Evolutionary conservation across 2,113 vertebrate species (phyloP).

Genomic region (Labeo rohita): DNA sequence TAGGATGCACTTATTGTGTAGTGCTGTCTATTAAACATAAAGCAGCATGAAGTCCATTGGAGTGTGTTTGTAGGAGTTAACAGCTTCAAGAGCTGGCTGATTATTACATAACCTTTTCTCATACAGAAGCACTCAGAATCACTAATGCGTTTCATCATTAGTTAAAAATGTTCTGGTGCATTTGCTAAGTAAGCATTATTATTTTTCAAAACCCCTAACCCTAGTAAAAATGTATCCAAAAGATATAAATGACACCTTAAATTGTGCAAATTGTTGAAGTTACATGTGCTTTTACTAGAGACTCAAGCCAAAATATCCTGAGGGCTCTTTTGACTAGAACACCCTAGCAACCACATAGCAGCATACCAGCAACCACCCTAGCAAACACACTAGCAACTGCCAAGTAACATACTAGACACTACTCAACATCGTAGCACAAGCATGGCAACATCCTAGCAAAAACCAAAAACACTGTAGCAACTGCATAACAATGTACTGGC

Average conservation of each 20-base stretch:
- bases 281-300: background rate
- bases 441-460: too few species aligned
- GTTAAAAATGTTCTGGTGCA: conserved; percentile 13
- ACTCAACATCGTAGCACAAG: too few species aligned
- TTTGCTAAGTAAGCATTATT: background rate
- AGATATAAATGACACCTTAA: background rate
- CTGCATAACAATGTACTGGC: too few species aligned
- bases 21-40: conserved; percentile 9
- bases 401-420: too few species aligned
- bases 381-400: too few species aligned
- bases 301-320: background rate
- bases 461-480: too few species aligned
- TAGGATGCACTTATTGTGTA: conserved; percentile 53
- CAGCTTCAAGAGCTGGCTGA: conserved; percentile 22
- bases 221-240: background rate
- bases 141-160: conserved; percentile 37
- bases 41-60: background rate
- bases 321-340: background rate
- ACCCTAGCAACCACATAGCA: too few species aligned
- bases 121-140: background rate
- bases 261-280: background rate
- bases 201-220: background rate
- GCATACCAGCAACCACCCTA: too few species aligned
- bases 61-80: conserved; percentile 34
- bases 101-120: conserved; percentile 35